Evolutionary conservation across 1,140 invertebrate species (phyloP).

Genomic region (Drosophila biarmipes): DNA sequence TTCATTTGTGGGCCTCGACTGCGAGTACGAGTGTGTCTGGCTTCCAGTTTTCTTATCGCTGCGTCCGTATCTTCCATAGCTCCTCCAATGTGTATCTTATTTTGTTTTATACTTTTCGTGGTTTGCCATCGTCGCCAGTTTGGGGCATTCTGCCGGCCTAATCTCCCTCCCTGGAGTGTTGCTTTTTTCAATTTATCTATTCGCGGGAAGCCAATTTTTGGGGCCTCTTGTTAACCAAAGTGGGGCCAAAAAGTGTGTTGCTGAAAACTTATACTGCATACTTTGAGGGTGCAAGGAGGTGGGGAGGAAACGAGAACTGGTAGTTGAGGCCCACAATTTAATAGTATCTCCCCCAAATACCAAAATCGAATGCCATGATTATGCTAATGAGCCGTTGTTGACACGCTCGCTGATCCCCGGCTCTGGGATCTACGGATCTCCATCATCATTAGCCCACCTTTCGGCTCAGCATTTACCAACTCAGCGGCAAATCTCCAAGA

Average conservation of each 20-base stretch:
- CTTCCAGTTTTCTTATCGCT: constrained; percentile 75
- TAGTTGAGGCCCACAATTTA: constrained; percentile 5
- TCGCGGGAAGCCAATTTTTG: constrained; percentile 21
- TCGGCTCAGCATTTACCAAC: constrained; percentile 24
- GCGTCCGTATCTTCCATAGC: constrained; percentile 55
- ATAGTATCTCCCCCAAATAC: constrained; percentile 20
- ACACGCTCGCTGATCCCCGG: constrained; percentile 48
- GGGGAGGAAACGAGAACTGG: constrained; percentile 10
- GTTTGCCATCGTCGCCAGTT: constrained; percentile 41
- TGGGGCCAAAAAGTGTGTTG: constrained; percentile 15
- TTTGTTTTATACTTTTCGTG: constrained; percentile 15
- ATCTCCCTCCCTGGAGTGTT: constrained; percentile 53
- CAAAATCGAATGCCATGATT: constrained; percentile 41
- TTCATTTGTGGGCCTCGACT: constrained; percentile 69
- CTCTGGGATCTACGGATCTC: constrained; percentile 38
- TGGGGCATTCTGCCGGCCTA: constrained; percentile 31
- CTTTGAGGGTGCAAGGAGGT: constrained; percentile 37
- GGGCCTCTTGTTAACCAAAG: constrained; percentile 47
- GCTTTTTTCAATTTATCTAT: constrained; percentile 24
- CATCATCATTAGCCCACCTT: constrained; percentile 48
- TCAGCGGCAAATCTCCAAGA: constrained; percentile 30
- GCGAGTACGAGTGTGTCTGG: constrained; percentile 41
- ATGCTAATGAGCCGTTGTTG: constrained; percentile 66
- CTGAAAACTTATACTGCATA: constrained; percentile 52
- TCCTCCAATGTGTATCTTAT: constrained; percentile 14